Percentiles rank a stretch among this genome's conserved stretches.
Conservation (phyloP, 2,797 vertebrate species). For the Typhlichthys eigenmanni region DNA sequence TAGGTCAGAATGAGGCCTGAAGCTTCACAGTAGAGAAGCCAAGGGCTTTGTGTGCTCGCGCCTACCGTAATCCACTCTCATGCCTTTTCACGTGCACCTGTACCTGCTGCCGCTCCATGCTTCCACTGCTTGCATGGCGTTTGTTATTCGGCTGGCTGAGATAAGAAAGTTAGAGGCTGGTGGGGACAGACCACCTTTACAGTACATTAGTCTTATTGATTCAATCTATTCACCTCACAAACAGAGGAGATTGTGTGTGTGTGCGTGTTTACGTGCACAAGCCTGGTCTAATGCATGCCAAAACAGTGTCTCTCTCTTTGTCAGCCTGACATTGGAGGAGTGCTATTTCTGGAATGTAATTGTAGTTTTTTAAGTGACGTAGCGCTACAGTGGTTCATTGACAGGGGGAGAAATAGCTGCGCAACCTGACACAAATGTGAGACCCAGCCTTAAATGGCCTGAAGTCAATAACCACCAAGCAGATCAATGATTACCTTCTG, state of each 20-base stretch:
- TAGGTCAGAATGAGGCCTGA: background rate
- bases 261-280: background rate
- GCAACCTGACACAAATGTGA: conserved; percentile 16
- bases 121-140: background rate
- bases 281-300: background rate
- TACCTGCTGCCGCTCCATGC: conserved; percentile 1
- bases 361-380: conserved; percentile 31
- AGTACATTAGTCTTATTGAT: conserved; percentile 54
- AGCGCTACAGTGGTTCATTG: conserved; percentile 37
- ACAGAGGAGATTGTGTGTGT: conserved; percentile 33
- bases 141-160: background rate
- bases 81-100: conserved; percentile 43
- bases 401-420: conserved; percentile 22
- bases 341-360: conserved; percentile 51
- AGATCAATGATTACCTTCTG: conserved; percentile 13
- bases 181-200: conserved; percentile 37
- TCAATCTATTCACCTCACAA: conserved; percentile 46
- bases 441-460: conserved; percentile 31
- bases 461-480: conserved; percentile 4
- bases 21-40: conserved; percentile 5
- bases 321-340: conserved; percentile 38
- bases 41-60: conserved; percentile 16
- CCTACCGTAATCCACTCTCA: conserved; percentile 25
- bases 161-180: conserved; percentile 27
- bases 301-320: conserved; percentile 25